Evolutionary conservation across 2,797 vertebrate genomes (phyloP).

Genomic region (Chromobotia macracanthus): DNA sequence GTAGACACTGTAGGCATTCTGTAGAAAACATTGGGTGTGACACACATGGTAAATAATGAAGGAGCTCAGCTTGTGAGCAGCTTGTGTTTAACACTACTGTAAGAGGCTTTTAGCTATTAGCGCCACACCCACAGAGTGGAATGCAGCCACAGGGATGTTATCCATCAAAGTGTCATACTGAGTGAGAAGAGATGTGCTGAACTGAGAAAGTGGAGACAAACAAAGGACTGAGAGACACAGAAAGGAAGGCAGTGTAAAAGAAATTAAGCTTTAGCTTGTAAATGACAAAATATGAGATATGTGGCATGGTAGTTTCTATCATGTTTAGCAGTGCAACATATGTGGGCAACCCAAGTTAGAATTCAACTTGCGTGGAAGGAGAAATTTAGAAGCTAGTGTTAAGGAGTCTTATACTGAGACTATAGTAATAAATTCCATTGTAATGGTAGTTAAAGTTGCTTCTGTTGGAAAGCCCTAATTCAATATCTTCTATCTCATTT

Average conservation of each 20-base stretch:
- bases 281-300: too few species aligned
- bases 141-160: neutral
- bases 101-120: neutral
- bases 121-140: neutral
- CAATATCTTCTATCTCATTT: too few species aligned
- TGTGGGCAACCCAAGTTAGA: neutral
- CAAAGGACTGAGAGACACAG: neutral
- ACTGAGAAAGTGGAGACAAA: too few species aligned
- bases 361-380: neutral
- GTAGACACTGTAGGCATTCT: too few species aligned
- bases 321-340: too few species aligned
- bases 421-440: too few species aligned
- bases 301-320: conserved; percentile 7
- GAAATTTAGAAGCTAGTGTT: neutral
- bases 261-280: neutral
- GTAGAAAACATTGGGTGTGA: neutral
- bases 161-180: too few species aligned
- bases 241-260: neutral
- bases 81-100: neutral
- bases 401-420: neutral
- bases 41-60: conserved; percentile 11
- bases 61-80: conserved; percentile 1
- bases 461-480: too few species aligned
- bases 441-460: too few species aligned
- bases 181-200: too few species aligned